These are phyloP conservation scores for Cryptocheilus praepositus DNA, from an alignment of 2,888 invertebrate genomes.

Conservation along the genomic window DNA sequence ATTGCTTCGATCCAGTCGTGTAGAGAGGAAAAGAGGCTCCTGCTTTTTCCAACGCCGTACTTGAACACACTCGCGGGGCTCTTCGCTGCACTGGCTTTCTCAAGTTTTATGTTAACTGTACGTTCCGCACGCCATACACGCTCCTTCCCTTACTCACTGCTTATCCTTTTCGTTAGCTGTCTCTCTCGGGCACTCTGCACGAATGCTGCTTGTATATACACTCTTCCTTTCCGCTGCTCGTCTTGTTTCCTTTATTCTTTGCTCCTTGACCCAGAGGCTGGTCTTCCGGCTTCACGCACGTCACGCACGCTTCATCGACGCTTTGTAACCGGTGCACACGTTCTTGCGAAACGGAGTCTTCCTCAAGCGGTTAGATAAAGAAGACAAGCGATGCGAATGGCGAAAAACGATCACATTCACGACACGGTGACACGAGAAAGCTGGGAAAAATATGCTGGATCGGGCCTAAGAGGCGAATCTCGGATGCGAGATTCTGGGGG, in stretches of 20 bases:
- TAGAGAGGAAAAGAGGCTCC: slow-evolving; percentile 38
- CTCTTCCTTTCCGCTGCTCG: slow-evolving; percentile 11
- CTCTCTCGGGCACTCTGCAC: slow-evolving; percentile 17
- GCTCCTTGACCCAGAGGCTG: slow-evolving; percentile 12
- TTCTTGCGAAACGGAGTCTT: slow-evolving; percentile 30
- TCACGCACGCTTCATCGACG: slow-evolving; percentile 35
- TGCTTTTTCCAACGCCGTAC: slow-evolving; percentile 36
- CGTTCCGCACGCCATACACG: neutral
- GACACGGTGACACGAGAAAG: slow-evolving; percentile 56
- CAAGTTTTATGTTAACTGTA: too few relatives aligned
- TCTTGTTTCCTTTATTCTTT: slow-evolving; percentile 7
- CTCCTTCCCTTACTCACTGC: slow-evolving; percentile 10
- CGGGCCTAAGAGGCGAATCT: neutral
- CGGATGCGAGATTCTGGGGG: neutral
- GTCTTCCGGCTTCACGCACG: slow-evolving; percentile 35
- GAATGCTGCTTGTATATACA: slow-evolving; percentile 1
- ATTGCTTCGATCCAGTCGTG: slow-evolving; percentile 32
- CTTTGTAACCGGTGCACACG: slow-evolving; percentile 28
- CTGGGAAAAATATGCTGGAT: slow-evolving; percentile 26
- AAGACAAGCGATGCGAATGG: slow-evolving; percentile 26
- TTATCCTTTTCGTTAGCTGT: neutral
- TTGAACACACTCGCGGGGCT: slow-evolving; percentile 15
- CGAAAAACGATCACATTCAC: slow-evolving; percentile 45
- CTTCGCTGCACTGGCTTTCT: slow-evolving; percentile 18
- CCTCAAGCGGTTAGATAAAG: slow-evolving; percentile 40